Evolutionary conservation across 1,140 invertebrate genomes (phyloP).

Genomic region (Ceratitis capitata): DNA sequence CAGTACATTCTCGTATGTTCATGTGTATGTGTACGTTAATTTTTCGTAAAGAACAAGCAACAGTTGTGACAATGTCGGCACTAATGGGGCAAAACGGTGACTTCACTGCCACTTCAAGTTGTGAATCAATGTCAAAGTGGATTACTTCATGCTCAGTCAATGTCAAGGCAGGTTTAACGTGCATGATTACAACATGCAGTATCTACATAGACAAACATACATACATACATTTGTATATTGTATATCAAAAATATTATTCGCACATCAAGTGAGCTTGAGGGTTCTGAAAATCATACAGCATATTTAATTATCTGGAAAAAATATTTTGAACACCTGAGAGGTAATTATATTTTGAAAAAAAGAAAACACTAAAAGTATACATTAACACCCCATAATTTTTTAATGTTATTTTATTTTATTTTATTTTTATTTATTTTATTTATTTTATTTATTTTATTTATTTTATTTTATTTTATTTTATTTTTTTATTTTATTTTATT

Average conservation of each 20-base stretch:
- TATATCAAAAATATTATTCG: too few species aligned
- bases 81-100: constrained; percentile 16
- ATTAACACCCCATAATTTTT: too few species aligned
- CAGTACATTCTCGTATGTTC: too few species aligned
- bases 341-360: background rate
- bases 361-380: too few species aligned
- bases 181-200: background rate
- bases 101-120: constrained; percentile 19
- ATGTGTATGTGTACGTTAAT: background rate
- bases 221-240: background rate
- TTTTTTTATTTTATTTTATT: too few species aligned
- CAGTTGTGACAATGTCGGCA: constrained; percentile 23
- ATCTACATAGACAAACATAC: background rate
- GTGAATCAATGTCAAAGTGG: constrained; percentile 31
- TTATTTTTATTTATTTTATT: too few species aligned
- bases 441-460: too few species aligned
- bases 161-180: constrained; percentile 2
- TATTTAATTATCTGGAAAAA: background rate
- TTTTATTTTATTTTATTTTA: too few species aligned
- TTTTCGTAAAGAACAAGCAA: background rate
- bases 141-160: constrained; percentile 1
- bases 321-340: background rate
- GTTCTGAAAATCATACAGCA: background rate
- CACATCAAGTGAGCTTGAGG: background rate
- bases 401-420: too few species aligned